Evolutionary conservation across 2,113 vertebrate genomes (phyloP).

Genomic region (Barbus barbus): DNA sequence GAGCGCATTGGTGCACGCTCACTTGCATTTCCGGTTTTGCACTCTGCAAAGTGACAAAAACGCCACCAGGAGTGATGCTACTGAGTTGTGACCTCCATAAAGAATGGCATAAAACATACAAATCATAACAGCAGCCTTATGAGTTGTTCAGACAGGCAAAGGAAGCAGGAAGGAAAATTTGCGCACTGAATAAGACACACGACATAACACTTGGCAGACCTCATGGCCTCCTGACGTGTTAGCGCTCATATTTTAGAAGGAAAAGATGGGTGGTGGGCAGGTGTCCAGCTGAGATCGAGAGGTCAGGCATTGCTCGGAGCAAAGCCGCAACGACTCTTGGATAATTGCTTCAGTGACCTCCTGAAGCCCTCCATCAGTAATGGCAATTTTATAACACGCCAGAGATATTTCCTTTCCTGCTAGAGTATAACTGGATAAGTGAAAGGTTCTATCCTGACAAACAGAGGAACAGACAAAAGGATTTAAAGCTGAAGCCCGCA

Average conservation of each 20-base stretch:
- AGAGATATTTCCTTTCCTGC: slow-evolving; percentile 29
- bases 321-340: slow-evolving; percentile 31
- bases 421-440: slow-evolving; percentile 23
- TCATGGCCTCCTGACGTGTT: neutral
- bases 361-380: slow-evolving; percentile 41
- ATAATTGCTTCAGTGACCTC: slow-evolving; percentile 54
- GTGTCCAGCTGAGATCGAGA: slow-evolving; percentile 19
- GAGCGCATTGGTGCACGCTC: neutral
- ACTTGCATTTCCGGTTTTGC: neutral
- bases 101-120: neutral
- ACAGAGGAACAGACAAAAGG: slow-evolving; percentile 7
- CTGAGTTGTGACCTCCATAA: neutral
- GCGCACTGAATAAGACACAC: neutral
- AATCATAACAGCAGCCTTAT: neutral
- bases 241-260: slow-evolving; percentile 1
- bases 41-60: slow-evolving; percentile 7
- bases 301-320: slow-evolving; percentile 33
- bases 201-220: neutral
- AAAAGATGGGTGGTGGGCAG: slow-evolving; percentile 27
- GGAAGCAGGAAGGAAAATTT: neutral
- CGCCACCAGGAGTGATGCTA: neutral
- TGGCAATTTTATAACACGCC: slow-evolving; percentile 42
- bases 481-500: slow-evolving; percentile 39
- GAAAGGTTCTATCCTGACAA: slow-evolving; percentile 37
- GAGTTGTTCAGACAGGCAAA: neutral